These are phyloP conservation scores for Barbus barbus DNA, from an alignment of 2,113 vertebrate species.

Conservation along the genomic window DNA sequence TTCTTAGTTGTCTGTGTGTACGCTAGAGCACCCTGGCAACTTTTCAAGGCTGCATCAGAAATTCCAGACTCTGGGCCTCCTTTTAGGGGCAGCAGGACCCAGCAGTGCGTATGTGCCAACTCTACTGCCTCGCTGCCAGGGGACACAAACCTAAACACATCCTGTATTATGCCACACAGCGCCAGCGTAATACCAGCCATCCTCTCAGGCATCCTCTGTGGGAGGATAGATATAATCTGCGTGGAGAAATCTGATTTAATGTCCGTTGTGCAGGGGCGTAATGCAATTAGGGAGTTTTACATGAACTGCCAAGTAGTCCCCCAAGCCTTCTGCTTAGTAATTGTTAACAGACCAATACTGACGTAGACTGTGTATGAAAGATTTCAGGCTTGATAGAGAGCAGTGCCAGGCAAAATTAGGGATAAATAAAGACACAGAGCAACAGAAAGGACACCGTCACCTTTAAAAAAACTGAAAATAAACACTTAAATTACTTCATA, in stretches of 20 bases:
- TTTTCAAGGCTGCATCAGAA: conserved; percentile 48
- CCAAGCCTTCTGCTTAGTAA: conserved; percentile 63
- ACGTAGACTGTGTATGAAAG: conserved; percentile 48
- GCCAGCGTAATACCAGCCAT: conserved; percentile 33
- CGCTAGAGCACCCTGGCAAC: conserved; percentile 35
- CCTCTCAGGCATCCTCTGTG: conserved; percentile 50
- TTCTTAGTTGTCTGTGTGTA: conserved; percentile 52
- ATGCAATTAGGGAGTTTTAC: conserved; percentile 61
- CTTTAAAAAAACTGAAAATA: conserved; percentile 16
- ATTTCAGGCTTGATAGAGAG: conserved; percentile 45
- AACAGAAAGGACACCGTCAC: conserved; percentile 15
- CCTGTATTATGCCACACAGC: conserved; percentile 50
- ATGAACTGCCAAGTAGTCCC: conserved; percentile 59
- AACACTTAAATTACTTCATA: background rate
- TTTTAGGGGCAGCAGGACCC: conserved; percentile 64
- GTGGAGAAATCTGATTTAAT: conserved; percentile 55
- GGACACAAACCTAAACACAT: conserved; percentile 57
- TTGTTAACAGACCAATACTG: conserved; percentile 63
- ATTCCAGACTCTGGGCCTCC: conserved; percentile 53
- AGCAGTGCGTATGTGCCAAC: conserved; percentile 38
- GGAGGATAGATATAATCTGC: conserved; percentile 59
- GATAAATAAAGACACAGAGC: conserved; percentile 40
- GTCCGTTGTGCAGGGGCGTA: conserved; percentile 49
- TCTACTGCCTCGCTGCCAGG: conserved; percentile 53
- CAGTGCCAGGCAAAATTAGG: conserved; percentile 42